Evolutionary conservation across 2,113 vertebrate genomes (phyloP).

Genomic region (Dasyprocta punctata): DNA sequence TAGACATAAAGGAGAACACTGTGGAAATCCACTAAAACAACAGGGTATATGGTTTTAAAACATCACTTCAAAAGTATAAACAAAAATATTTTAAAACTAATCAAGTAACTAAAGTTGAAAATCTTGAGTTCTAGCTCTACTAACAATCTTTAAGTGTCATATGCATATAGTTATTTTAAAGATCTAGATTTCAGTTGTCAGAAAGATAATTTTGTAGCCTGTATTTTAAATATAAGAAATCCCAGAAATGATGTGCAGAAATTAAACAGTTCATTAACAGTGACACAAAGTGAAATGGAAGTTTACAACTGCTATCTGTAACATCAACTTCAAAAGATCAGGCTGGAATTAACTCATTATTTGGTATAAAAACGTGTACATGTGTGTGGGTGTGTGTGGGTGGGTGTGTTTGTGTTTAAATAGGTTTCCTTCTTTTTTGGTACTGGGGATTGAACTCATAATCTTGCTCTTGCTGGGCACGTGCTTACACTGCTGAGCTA

Average conservation of each 20-base stretch:
- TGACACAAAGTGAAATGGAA: not conserved
- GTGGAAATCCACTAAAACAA: not conserved
- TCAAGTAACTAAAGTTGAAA: not conserved
- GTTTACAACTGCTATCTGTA: not conserved
- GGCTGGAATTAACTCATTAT: not conserved
- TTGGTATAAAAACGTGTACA: not conserved
- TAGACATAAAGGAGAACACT: not conserved
- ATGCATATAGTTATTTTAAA: not conserved
- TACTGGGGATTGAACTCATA: too few species aligned
- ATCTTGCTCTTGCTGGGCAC: too few species aligned
- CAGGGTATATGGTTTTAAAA: not conserved
- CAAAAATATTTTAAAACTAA: conserved; percentile 5
- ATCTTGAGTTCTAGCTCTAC: not conserved
- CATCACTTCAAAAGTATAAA: not conserved
- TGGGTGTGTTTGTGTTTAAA: not conserved
- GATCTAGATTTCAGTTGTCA: not conserved
- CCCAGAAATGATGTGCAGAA: not conserved
- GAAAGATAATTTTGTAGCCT: not conserved
- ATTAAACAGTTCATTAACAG: not conserved
- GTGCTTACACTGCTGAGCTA: too few species aligned
- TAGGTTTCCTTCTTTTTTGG: not conserved
- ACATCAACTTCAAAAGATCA: not conserved
- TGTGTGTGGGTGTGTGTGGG: too few species aligned
- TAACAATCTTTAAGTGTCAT: not conserved
- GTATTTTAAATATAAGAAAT: conserved; percentile 15